A percentile compares a stretch with the other conserved stretches of the same genome.
phyloP scores from a whole-genome alignment of 2,888 invertebrate genomes.

The Tromatobia lineatoria region DNA sequence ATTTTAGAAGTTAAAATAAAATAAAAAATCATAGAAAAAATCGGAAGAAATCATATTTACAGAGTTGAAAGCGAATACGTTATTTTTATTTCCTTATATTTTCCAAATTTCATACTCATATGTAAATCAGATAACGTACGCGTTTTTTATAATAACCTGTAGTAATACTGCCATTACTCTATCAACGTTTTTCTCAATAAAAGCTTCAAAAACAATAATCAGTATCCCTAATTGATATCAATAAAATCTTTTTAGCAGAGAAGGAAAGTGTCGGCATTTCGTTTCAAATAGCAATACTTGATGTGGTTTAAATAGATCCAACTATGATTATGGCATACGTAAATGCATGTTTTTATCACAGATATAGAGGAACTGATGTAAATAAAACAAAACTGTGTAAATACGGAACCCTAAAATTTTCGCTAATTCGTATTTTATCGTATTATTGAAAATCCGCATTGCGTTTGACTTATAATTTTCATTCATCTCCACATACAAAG shows the following conservation, averaged over 20 bases:
- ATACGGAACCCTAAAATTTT: constrained; percentile 4
- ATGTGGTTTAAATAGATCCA: constrained; percentile 3
- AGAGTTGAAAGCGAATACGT: too few species aligned
- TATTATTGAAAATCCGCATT: not conserved
- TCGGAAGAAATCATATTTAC: too few species aligned
- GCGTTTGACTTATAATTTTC: not conserved
- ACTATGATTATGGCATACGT: constrained; percentile 4
- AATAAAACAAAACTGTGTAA: constrained; percentile 21
- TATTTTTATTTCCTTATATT: too few species aligned
- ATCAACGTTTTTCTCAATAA: not conserved
- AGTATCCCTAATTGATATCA: not conserved
- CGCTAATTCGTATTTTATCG: not conserved
- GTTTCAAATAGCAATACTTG: constrained; percentile 10
- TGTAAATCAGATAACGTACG: too few species aligned
- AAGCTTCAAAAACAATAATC: not conserved
- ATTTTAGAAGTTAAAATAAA: too few species aligned
- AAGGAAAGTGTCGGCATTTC: not conserved
- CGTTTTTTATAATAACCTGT: too few species aligned
- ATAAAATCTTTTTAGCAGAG: not conserved
- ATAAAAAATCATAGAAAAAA: too few species aligned
- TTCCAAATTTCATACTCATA: too few species aligned
- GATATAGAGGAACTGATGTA: constrained; percentile 37
- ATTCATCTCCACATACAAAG: not conserved
- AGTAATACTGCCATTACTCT: too few species aligned
- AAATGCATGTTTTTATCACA: constrained; percentile 22